Evolutionary conservation across 2,888 invertebrate species (phyloP), one percentile per base, ranked within the genome.

Genomic region (Pseudococcus longispinus): DNA sequence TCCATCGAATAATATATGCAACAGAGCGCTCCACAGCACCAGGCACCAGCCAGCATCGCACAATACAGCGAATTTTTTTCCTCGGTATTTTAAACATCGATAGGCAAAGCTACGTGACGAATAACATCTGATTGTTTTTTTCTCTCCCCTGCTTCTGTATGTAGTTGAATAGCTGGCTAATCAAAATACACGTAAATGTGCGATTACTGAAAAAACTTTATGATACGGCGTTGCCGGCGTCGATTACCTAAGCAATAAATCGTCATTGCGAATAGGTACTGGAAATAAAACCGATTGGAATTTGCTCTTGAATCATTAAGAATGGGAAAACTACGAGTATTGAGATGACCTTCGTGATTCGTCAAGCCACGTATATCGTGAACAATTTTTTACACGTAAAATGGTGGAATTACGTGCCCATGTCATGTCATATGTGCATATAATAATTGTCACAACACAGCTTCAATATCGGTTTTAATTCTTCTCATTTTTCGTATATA

Each of bases 261-360:
- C n/a, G n/a, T 20, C 60, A 5, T 9, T 37, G 5, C 37, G 2
- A 37, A 23, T 23, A 60, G 8, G 23, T 60, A 60, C 60, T 60
- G 23, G 60, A 60, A 51, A 60, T 60, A 60, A 60, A 60, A 20
- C 23, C 37, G 77, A 80, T 20, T 42, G 77, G 77, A 80, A 80
- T 80, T 80, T 42, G 77, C n/a, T 37, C 77, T 80, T 80, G 77
- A 80, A 80, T 37, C 20, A 29, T 80, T 42, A 42, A 13, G 42
- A 80, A 80, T 80, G n/a, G 29, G 42, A 80, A 80, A 42, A 80
- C n/a, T 37, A 37, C 37, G 37, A 37, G 37, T 80, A 70, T 51
- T 51, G n/a, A n/a, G 51, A n/a, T 13, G 77, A 80, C 77, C 77
- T 80, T 80, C 29, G 42, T 20, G 77, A 80, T 80, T 80, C 77